Evolutionary conservation across 2,113 vertebrate genomes (phyloP), one percentile per base, ranked within the genome.

Genomic region (Cyphotilapia sp.): DNA sequence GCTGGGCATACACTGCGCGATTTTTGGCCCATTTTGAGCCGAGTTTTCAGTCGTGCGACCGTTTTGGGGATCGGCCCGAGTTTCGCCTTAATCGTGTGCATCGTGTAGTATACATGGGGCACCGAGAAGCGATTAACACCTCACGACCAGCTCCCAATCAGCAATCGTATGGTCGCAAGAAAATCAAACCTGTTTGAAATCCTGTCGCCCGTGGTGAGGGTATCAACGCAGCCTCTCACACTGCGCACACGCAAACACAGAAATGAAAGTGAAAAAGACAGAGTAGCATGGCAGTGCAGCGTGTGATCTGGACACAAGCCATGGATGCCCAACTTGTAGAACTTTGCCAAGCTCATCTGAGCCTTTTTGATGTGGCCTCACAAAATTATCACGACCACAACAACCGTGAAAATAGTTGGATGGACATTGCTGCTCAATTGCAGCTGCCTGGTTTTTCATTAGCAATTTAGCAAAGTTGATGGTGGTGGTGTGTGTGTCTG

Each of bases 1-100:
- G 59, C 16, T 19, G 29, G 16, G 59, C 59, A 63, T 6, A 63
- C 31, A 33, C 59, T 11, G 29, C 0, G 1, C 2, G 2, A 33
- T 19, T 0, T 33, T 11, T 33, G 59, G 59, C 5, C 16, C 29
- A 33, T 61, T 63, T 63, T 7, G 16, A 61, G 57, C 29, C 0
- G 9, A 33, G 29, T 63, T 63, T 63, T 63, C 0, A 33, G 29
- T 63, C 2, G 5, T 63, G 29, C 16, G 2, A 33, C 29, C 9
- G 1, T 33, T 63, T 63, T 63, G 29, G 59, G 16, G 29, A 63
- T 63, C 0, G 1, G 29, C 29, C 59, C 4, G 2, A 19, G 29
- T 63, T 63, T 63, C 1, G 9, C 59, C 29, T 63, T 33, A 63
- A 4, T 63, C 0, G 4, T 61, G 4, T 63, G 59, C 29, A 33